Conservation (phyloP, 2,797 vertebrate species). For the Emydoidea blandingii region DNA sequence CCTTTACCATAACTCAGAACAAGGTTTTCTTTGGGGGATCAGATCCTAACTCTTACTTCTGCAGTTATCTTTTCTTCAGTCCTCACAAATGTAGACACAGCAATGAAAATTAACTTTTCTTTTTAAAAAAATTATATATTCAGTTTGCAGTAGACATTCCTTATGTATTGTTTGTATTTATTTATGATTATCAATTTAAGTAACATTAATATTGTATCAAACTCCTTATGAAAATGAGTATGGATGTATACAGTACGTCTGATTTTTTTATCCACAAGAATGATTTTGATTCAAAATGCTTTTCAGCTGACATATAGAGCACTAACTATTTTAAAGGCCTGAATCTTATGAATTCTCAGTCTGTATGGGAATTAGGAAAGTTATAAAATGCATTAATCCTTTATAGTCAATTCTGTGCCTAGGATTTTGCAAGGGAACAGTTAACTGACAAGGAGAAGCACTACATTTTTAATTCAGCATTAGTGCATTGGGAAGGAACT, state of each 20-base stretch:
- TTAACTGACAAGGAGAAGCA: conserved; percentile 89
- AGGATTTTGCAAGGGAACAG: conserved; percentile 91
- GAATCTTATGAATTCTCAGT: conserved; percentile 88
- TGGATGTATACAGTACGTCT: conserved; percentile 91
- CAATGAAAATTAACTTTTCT: conserved; percentile 93
- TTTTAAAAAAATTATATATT: conserved; percentile 86
- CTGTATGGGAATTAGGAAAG: conserved; percentile 84
- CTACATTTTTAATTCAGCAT: conserved; percentile 87
- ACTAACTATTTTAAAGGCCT: conserved; percentile 94
- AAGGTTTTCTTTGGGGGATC: conserved; percentile 76
- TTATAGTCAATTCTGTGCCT: conserved; percentile 93
- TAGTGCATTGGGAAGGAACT: conserved; percentile 86
- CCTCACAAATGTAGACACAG: conserved; percentile 87
- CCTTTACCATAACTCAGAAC: conserved; percentile 68
- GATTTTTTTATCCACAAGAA: conserved; percentile 92
- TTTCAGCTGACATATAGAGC: conserved; percentile 95
- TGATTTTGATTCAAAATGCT: conserved; percentile 92
- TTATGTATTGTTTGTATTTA: conserved; percentile 98
- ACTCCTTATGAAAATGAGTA: conserved; percentile 87
- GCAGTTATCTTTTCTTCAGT: conserved; percentile 86
- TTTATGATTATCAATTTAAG: conserved; percentile 95
- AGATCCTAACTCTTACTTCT: conserved; percentile 83
- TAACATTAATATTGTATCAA: conserved; percentile 89
- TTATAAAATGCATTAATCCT: conserved; percentile 87
- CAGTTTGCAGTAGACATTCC: conserved; percentile 98